Base-by-base conservation (phyloP, 2,888 invertebrate genomes). In the Brachyptera risi region DNA sequence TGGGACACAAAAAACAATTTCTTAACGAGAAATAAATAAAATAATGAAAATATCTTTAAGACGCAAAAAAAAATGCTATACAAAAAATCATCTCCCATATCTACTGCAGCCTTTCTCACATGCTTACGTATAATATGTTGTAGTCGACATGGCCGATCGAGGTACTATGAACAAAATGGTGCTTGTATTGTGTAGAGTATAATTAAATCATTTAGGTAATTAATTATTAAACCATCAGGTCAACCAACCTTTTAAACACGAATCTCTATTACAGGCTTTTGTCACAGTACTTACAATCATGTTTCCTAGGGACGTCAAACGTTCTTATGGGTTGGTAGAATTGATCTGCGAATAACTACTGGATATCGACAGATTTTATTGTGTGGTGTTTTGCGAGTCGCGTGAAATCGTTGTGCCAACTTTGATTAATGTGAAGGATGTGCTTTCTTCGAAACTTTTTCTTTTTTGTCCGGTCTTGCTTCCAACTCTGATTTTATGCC, bases 201-300 rank as follows among this genome's bases (percentile, higher is more conserved):
- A 47, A 35, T 31, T 37, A 54, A 54, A 35, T n/a, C 35, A 37
- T 7, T 37, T 37, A 37, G 37, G 35, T 54, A 19, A 31, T 54
- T 54, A 47, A 47, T 47, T 21, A 54, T 54, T 54, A 54, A 54
- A 54, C 35, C 19, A 37, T 37, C 54, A 54, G 31, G 47, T 24
- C n/a, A 54, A 15, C 7, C 37, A 57, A 51, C 59, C 23, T 38
- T 44, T 44, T 58, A 54, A 44, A 60, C 37, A 58, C 44, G 19
- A 35, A 37, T 40, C 58, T 57, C 40, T 63, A 54, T 51, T 60
- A 57, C 58, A 58, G 60, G 54, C 63, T 63, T 42, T 42, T 42
- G 27, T 60, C 49, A 51, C 58, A 58, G 59, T 60, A 54, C n/a
- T n/a, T n/a, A n/a, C n/a, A n/a, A n/a, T 58, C 37, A 51, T 58